Evolutionary conservation across 2,888 invertebrate genomes (phyloP).

Genomic region (Perdita meconis): DNA sequence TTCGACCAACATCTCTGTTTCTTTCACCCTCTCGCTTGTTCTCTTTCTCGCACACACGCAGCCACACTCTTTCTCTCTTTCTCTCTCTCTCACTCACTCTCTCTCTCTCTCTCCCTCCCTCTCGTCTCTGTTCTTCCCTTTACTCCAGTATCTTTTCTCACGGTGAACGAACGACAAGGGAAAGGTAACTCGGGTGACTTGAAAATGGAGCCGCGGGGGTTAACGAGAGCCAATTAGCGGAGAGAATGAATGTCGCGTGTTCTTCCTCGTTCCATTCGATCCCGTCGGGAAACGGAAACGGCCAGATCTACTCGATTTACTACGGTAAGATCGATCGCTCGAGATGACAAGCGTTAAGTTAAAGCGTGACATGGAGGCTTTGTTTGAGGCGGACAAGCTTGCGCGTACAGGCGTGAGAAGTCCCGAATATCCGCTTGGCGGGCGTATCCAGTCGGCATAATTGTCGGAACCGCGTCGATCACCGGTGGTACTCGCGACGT

Average conservation of each 20-base stretch:
- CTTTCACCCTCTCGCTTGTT: background rate
- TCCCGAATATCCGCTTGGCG: conserved; percentile 18
- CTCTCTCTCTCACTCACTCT: background rate
- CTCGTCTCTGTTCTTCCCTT: background rate
- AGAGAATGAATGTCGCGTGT: background rate
- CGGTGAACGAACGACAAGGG: conserved; percentile 1
- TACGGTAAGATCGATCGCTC: conserved; percentile 37
- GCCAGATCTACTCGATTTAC: conserved; percentile 11
- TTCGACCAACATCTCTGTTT: conserved; percentile 57
- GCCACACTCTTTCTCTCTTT: background rate
- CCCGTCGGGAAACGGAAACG: background rate
- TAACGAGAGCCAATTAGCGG: background rate
- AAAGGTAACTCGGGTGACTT: background rate
- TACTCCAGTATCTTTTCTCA: background rate
- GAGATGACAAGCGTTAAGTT: conserved; percentile 52
- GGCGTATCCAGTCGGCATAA: background rate
- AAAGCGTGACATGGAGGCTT: conserved; percentile 61
- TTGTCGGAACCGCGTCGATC: background rate
- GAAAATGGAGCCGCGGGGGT: background rate
- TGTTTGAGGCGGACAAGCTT: conserved; percentile 61
- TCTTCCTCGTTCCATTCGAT: background rate
- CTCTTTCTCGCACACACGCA: background rate
- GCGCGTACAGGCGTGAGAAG: conserved; percentile 58
- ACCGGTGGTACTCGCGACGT: conserved; percentile 11
- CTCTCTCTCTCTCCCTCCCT: background rate